Percentiles rank a stretch among this genome's conserved stretches.
Conservation (phyloP, 2,888 invertebrate genomes). For the Cerastis rubricosa region DNA sequence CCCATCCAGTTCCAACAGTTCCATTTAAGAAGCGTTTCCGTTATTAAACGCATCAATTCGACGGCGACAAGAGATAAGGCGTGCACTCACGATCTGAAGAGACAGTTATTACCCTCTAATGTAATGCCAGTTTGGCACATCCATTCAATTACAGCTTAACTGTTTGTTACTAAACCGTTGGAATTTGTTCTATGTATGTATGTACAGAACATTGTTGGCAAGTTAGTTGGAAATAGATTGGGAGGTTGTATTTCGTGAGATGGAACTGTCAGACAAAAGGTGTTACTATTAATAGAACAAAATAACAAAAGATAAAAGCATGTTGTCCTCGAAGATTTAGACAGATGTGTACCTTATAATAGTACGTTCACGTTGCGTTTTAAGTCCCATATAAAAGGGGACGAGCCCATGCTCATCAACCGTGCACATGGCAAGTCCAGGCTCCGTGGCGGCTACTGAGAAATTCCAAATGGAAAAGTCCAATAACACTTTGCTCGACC, state of each 20-base stretch:
- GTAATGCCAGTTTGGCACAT: slow-evolving; percentile 80
- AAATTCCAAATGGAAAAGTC: too few species aligned
- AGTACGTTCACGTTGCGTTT: neutral
- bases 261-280: neutral
- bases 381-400: too few species aligned
- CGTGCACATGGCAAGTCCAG: too few species aligned
- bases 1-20: slow-evolving; percentile 72
- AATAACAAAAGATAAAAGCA: neutral
- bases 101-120: slow-evolving; percentile 83
- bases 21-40: slow-evolving; percentile 78
- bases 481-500: too few species aligned
- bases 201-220: neutral
- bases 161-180: slow-evolving; percentile 64
- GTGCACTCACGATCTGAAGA: slow-evolving; percentile 81
- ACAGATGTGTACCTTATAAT: neutral
- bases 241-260: neutral
- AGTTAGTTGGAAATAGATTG: neutral
- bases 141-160: slow-evolving; percentile 73
- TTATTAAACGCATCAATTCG: slow-evolving; percentile 87
- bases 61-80: slow-evolving; percentile 82
- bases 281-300: neutral
- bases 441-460: too few species aligned
- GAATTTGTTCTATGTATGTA: slow-evolving; percentile 39
- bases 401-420: too few species aligned
- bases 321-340: neutral